phyloP scores from a whole-genome alignment of 2,113 vertebrate genomes.

The Cairina moschata region DNA sequence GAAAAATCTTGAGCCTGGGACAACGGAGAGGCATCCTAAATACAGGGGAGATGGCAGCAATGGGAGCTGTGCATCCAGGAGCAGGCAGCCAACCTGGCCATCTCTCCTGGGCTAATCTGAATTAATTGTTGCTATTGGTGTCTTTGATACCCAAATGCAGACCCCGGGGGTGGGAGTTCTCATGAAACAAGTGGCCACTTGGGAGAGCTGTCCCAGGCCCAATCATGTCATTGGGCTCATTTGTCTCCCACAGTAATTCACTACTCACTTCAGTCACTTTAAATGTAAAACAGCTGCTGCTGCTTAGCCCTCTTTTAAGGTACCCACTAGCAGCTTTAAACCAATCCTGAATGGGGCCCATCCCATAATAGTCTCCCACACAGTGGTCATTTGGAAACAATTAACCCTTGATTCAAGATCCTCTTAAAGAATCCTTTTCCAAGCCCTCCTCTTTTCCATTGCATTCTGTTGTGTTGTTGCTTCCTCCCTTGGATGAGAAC shows the following conservation, averaged over 20 bases:
- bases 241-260: slow-evolving; percentile 58
- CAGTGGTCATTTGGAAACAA: slow-evolving; percentile 68
- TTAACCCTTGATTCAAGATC: slow-evolving; percentile 57
- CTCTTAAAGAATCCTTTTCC: slow-evolving; percentile 11
- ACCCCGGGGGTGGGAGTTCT: slow-evolving; percentile 51
- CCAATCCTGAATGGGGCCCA: slow-evolving; percentile 23
- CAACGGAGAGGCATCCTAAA: background rate
- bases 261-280: slow-evolving; percentile 61
- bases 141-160: slow-evolving; percentile 60
- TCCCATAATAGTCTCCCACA: slow-evolving; percentile 45
- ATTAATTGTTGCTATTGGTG: slow-evolving; percentile 71
- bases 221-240: slow-evolving; percentile 60
- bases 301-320: slow-evolving; percentile 55
- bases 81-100: background rate
- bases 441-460: background rate
- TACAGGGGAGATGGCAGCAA: background rate
- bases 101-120: slow-evolving; percentile 45
- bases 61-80: background rate
- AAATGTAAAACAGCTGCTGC: slow-evolving; percentile 66
- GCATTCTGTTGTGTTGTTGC: accelerated
- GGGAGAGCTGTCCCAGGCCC: slow-evolving; percentile 63
- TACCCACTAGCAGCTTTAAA: slow-evolving; percentile 55
- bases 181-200: slow-evolving; percentile 71
- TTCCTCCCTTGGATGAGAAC: background rate
- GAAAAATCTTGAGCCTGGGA: background rate